phyloP scores from a whole-genome alignment of 2,888 invertebrate species.

The Trichogramma evanescens region DNA sequence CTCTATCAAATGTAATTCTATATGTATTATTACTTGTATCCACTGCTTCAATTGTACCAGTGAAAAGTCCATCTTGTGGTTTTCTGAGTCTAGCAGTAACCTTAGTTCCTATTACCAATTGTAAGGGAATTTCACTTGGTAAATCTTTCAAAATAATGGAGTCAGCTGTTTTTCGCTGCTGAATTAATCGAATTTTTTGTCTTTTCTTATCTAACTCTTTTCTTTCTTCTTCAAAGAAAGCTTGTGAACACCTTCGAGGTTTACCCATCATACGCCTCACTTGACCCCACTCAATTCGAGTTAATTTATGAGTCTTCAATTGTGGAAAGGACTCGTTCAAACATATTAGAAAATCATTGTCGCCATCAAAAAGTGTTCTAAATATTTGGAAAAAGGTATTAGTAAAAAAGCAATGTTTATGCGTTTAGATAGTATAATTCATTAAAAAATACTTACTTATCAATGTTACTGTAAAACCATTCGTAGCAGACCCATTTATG shows the following conservation, averaged over 20 bases:
- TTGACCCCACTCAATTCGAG: constrained; percentile 90
- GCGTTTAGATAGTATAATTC: background rate
- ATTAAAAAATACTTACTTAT: constrained; percentile 53
- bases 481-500: constrained; percentile 99
- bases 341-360: constrained; percentile 93
- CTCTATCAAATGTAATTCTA: constrained; percentile 87
- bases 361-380: constrained; percentile 85
- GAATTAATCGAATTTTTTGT: constrained; percentile 84
- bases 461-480: constrained; percentile 99
- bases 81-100: constrained; percentile 82
- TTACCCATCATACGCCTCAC: constrained; percentile 95
- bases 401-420: background rate
- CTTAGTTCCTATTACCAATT: constrained; percentile 90
- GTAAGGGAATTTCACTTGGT: constrained; percentile 89
- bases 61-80: constrained; percentile 93
- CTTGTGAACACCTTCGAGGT: constrained; percentile 86
- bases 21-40: constrained; percentile 92
- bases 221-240: constrained; percentile 94
- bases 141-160: constrained; percentile 73
- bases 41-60: constrained; percentile 89
- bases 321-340: constrained; percentile 90
- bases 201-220: constrained; percentile 83
- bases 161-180: constrained; percentile 81
- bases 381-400: constrained; percentile 20
- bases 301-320: constrained; percentile 74